Conservation (phyloP, 1,140 invertebrate genomes). For the Hylaeus volcanicus region DNA sequence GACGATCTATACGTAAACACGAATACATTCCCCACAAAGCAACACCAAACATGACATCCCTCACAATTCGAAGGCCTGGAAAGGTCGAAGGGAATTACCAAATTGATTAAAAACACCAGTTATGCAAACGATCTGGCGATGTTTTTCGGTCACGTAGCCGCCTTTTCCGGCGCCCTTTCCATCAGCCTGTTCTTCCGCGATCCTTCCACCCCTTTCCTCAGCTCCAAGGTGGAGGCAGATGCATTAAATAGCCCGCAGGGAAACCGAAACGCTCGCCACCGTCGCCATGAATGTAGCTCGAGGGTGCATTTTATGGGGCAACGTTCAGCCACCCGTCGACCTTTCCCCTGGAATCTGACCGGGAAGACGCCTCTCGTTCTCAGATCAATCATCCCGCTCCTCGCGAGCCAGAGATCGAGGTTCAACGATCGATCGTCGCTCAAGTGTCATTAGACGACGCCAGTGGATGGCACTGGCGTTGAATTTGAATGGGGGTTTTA, state of each 20-base stretch:
- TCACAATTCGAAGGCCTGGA: conserved; percentile 17
- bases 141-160: conserved; percentile 64
- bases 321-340: conserved; percentile 49
- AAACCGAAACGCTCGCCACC: conserved; percentile 65
- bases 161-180: conserved; percentile 52
- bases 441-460: background rate
- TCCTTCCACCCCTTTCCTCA: conserved; percentile 17
- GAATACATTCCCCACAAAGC: background rate
- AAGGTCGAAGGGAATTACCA: conserved; percentile 54
- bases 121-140: conserved; percentile 56
- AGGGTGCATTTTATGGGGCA: conserved; percentile 64
- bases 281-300: conserved; percentile 60
- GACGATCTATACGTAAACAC: background rate
- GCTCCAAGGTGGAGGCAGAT: conserved; percentile 73
- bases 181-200: conserved; percentile 46
- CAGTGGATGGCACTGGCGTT: no score
- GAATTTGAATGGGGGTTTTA: no score
- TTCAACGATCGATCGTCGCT: background rate
- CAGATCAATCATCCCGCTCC: conserved; percentile 51
- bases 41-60: conserved; percentile 15
- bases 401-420: conserved; percentile 1
- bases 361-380: conserved; percentile 21
- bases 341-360: conserved; percentile 50
- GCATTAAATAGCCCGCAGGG: conserved; percentile 76
- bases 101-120: conserved; percentile 63